Evolutionary conservation across 2,888 invertebrate species (phyloP), one percentile per base, ranked within the genome.

Genomic region (Sturmia bella): DNA sequence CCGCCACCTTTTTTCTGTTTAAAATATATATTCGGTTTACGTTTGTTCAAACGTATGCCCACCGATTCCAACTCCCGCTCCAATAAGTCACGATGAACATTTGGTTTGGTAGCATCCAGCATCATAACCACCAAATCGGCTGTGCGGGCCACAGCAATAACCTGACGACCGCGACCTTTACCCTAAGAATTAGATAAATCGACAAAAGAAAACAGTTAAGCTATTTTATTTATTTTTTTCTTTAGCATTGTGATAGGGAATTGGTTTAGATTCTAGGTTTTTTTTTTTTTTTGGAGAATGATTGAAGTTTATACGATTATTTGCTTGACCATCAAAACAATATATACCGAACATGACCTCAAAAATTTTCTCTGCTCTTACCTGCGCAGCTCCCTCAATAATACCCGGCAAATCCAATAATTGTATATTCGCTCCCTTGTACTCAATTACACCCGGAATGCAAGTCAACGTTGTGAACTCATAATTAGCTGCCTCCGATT

Each of bases 401-500:
- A 99, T 99, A 89, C 99, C 99, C 76, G 99, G 99, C 89, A 99
- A 93, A 94, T 99, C 99, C 0, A 99, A 94, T 83, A 99, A 92
- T 90, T 99, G 99, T 89, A 99, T 99, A 89, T 98, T 98, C 43
- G 99, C 99, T 54, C 99, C 99, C 89, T 98, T 96, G 90, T 99
- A 98, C 90, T 98, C 97, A 84, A 99, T 99, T 1, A 99, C 99
- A 66, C 99, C 99, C 3, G 99, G 99, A 87, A 99, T 99, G 91
- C 99, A 99, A 9, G 99, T 99, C 77, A 99, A 92, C 0, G 99
- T 99, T 83, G 99, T 99, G 91, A 99, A 99, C 92, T 99, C 99
- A 91, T 99, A 99, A 81, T 96, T 96, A 1, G 99, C 99, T 1
- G 97, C 97, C 91, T 99, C 99, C 66, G 98, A 98, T 91, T 98